phyloP scores from a whole-genome alignment of 1,140 invertebrate genomes.

The Eurosta solidaginis region DNA sequence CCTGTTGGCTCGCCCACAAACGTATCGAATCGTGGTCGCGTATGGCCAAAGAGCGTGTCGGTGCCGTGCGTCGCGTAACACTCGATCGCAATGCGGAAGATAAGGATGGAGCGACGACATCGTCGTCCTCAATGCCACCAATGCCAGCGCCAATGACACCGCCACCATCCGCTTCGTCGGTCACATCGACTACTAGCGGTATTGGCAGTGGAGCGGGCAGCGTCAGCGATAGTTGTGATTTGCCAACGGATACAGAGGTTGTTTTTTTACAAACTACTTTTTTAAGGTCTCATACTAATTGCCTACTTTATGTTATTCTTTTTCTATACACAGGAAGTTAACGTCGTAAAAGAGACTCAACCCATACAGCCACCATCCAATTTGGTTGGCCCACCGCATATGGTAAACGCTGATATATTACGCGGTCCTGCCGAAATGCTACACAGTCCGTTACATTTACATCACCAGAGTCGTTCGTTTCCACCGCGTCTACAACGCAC shows the following conservation, averaged over 20 bases:
- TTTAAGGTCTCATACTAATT: background rate
- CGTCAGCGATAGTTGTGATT: constrained; percentile 57
- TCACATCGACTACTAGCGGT: constrained; percentile 57
- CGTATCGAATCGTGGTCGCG: constrained; percentile 73
- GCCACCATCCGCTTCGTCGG: constrained; percentile 55
- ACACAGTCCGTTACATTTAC: constrained; percentile 57
- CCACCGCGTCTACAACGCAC: constrained; percentile 67
- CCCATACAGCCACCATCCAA: constrained; percentile 63
- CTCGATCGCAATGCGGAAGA: constrained; percentile 65
- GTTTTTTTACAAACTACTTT: background rate
- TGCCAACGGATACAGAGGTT: constrained; percentile 58
- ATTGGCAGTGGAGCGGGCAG: constrained; percentile 56
- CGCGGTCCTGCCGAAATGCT: constrained; percentile 52
- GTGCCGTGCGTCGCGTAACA: constrained; percentile 65
- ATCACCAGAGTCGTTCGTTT: constrained; percentile 58
- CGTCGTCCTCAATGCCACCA: constrained; percentile 28
- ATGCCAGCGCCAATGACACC: constrained; percentile 51
- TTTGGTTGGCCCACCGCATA: constrained; percentile 43
- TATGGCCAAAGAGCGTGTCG: constrained; percentile 69
- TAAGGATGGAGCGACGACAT: background rate
- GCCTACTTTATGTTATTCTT: background rate
- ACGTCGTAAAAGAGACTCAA: constrained; percentile 68
- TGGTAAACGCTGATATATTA: constrained; percentile 54
- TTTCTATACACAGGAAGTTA: constrained; percentile 71
- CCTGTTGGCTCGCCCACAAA: constrained; percentile 73